These are phyloP conservation scores for Takifugu ocellatus DNA, from an alignment of 2,797 vertebrate genomes.

Conservation along the genomic window DNA sequence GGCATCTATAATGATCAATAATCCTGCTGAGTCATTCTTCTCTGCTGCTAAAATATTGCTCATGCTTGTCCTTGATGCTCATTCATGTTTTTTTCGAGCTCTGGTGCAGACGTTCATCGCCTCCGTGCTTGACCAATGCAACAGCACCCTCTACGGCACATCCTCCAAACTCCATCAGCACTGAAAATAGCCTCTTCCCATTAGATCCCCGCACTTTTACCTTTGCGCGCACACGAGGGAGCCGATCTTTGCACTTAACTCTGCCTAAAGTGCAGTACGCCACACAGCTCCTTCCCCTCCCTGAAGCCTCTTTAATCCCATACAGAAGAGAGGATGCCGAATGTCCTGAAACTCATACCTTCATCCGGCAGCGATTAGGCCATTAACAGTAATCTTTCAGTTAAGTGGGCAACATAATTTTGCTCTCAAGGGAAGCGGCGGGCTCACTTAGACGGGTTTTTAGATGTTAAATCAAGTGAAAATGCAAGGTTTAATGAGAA, in stretches of 20 bases:
- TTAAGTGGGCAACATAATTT: no score
- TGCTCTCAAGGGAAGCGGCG: no score
- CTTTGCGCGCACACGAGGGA: conserved; percentile 27
- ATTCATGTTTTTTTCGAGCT: conserved; percentile 34
- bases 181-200: no score
- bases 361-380: conserved; percentile 4
- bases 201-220: conserved; percentile 18
- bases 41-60: conserved; percentile 9
- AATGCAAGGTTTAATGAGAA: no score
- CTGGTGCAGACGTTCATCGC: conserved; percentile 46
- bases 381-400: conserved; percentile 7
- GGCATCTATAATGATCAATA: background rate
- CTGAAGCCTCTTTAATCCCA: conserved; percentile 22
- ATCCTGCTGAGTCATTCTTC: conserved; percentile 9
- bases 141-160: conserved; percentile 57
- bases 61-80: conserved; percentile 28
- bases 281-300: conserved; percentile 4
- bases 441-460: no score
- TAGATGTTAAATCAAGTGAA: no score
- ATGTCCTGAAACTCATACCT: conserved; percentile 8
- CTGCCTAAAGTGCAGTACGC: conserved; percentile 18
- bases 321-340: conserved; percentile 3
- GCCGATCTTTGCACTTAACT: conserved; percentile 34
- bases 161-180: conserved; percentile 36
- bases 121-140: conserved; percentile 56